These are phyloP conservation scores for Pipra filicauda DNA, from an alignment of 2,113 vertebrate genomes.

Conservation along the genomic window DNA sequence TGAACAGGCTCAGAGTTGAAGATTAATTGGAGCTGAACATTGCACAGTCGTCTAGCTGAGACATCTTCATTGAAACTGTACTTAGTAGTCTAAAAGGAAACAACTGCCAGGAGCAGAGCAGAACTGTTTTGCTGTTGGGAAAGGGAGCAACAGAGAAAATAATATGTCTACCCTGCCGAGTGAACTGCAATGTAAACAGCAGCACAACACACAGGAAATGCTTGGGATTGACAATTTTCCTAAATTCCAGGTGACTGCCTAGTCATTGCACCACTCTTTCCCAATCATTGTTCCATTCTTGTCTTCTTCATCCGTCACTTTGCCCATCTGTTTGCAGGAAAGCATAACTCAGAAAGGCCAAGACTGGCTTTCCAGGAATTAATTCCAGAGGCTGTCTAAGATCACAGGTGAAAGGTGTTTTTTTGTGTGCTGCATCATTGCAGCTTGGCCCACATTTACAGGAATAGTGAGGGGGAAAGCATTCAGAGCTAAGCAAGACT, in stretches of 20 bases:
- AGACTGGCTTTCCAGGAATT: constrained; percentile 47
- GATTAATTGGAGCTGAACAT: not conserved
- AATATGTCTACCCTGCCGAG: not conserved
- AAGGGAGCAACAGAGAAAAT: not conserved
- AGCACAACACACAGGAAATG: not conserved
- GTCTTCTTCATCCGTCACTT: not conserved
- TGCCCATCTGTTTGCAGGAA: not conserved
- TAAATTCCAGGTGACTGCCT: not conserved
- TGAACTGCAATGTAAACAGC: not conserved
- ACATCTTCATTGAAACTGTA: not conserved
- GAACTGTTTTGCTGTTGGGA: not conserved
- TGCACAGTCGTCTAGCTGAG: not conserved
- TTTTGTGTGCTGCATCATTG: constrained; percentile 40
- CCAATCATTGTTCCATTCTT: not conserved
- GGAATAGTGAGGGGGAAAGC: not conserved
- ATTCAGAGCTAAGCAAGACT: not conserved
- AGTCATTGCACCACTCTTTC: not conserved
- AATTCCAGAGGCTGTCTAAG: constrained; percentile 37
- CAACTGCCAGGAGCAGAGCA: not conserved
- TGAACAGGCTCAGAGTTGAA: not conserved
- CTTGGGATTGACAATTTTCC: not conserved
- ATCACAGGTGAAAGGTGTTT: constrained; percentile 54
- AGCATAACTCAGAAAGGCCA: constrained; percentile 3
- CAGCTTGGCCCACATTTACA: constrained; percentile 52
- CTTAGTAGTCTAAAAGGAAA: not conserved